Conservation (phyloP, 2,888 invertebrate species). For the Suillia variegata region DNA sequence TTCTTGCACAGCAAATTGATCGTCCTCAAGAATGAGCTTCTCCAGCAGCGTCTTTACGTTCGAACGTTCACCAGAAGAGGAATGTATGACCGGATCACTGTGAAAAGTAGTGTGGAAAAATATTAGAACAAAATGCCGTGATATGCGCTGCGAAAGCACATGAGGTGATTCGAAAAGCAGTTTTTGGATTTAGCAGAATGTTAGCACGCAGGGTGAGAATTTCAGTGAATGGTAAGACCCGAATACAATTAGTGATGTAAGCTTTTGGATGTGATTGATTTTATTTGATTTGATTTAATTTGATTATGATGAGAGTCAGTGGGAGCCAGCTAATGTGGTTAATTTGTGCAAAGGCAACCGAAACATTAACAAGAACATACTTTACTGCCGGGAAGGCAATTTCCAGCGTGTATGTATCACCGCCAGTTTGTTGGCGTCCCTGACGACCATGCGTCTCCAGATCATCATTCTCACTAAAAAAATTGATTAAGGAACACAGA, state of each 20-base stretch:
- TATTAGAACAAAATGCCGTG: background rate
- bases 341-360: background rate
- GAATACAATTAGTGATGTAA: slow-evolving; percentile 1
- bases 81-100: slow-evolving; percentile 88
- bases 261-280: background rate
- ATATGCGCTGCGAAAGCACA: background rate
- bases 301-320: too few relatives aligned
- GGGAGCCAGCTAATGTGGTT: background rate
- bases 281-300: too few relatives aligned
- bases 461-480: slow-evolving; percentile 50
- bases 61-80: slow-evolving; percentile 85
- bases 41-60: slow-evolving; percentile 83
- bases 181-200: background rate
- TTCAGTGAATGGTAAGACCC: background rate
- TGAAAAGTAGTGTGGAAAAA: slow-evolving; percentile 7
- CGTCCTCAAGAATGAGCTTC: slow-evolving; percentile 89
- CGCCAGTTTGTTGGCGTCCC: slow-evolving; percentile 78
- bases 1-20: slow-evolving; percentile 91
- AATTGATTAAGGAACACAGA: slow-evolving; percentile 44
- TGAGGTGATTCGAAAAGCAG: too few relatives aligned
- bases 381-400: slow-evolving; percentile 91
- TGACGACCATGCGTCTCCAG: slow-evolving; percentile 66
- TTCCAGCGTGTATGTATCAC: slow-evolving; percentile 87
- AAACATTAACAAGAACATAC: slow-evolving; percentile 73
- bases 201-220: slow-evolving; percentile 9